A percentile compares a stretch with the other conserved stretches of the same genome.
Evolutionary conservation across 2,888 invertebrate genomes (phyloP).

Genomic region (Ramazzottius varieornatus): DNA sequence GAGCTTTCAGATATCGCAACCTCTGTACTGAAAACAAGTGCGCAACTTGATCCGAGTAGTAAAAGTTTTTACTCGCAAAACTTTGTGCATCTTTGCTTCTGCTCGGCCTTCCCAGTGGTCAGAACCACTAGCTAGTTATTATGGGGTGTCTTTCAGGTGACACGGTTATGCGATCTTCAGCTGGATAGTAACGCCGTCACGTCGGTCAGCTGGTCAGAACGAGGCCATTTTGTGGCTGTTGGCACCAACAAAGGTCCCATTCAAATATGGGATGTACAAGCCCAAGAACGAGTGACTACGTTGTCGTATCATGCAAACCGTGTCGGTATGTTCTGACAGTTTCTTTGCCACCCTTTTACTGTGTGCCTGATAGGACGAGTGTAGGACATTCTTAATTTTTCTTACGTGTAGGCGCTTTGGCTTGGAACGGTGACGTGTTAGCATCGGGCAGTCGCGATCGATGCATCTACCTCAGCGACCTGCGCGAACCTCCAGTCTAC

Average conservation of each 20-base stretch:
- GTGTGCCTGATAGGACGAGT: background rate
- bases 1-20: no score
- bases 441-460: constrained; percentile 84
- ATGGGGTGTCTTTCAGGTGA: constrained; percentile 35
- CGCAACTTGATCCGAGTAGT: no score
- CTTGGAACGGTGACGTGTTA: constrained; percentile 88
- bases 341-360: no score
- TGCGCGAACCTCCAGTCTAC: constrained; percentile 48
- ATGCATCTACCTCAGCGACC: constrained; percentile 72
- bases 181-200: constrained; percentile 81
- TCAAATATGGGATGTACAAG: constrained; percentile 90
- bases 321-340: constrained; percentile 19
- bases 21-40: no score
- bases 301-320: constrained; percentile 65
- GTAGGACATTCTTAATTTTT: no score
- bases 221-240: constrained; percentile 83
- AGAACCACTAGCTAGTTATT: no score
- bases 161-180: constrained; percentile 74
- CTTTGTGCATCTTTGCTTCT: no score
- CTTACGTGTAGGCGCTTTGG: constrained; percentile 42
- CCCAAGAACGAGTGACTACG: constrained; percentile 68
- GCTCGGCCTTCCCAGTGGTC: no score
- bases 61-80: no score
- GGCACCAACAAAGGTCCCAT: constrained; percentile 90
- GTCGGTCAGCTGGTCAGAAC: constrained; percentile 93